These are phyloP conservation scores for Trissoscelio sp. DNA, from an alignment of 2,888 invertebrate genomes.

Conservation along the genomic window DNA sequence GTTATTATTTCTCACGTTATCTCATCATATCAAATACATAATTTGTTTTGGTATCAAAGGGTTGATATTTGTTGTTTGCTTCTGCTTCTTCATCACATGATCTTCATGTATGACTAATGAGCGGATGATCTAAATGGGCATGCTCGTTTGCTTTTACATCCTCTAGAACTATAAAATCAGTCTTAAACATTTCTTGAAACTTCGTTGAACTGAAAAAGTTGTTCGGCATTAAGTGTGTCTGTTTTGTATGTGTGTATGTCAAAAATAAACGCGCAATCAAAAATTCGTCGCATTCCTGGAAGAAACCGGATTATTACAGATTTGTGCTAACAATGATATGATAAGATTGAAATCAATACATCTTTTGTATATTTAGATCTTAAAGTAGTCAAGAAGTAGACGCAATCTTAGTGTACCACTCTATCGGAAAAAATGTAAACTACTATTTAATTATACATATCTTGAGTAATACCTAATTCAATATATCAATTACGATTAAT, in stretches of 20 bases:
- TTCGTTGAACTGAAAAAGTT: slow-evolving; percentile 74
- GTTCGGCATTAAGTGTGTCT: slow-evolving; percentile 46
- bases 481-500: neutral
- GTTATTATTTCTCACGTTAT: slow-evolving; percentile 40
- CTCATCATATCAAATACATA: slow-evolving; percentile 79
- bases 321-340: slow-evolving; percentile 74
- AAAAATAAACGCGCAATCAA: slow-evolving; percentile 33
- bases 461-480: neutral
- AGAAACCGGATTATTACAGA: slow-evolving; percentile 62
- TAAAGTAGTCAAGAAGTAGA: slow-evolving; percentile 6
- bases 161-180: slow-evolving; percentile 80
- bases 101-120: slow-evolving; percentile 73
- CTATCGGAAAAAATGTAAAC: neutral
- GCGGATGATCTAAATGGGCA: slow-evolving; percentile 79
- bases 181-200: slow-evolving; percentile 81
- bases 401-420: slow-evolving; percentile 16
- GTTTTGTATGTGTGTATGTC: neutral
- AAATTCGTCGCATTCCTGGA: neutral
- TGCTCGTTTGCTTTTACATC: slow-evolving; percentile 72
- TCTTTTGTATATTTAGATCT: too few relatives aligned
- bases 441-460: neutral
- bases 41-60: slow-evolving; percentile 81
- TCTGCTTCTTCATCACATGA: slow-evolving; percentile 62
- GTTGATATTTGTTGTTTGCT: slow-evolving; percentile 76
- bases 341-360: slow-evolving; percentile 72